These are phyloP conservation scores for Falco biarmicus DNA, from an alignment of 2,797 vertebrate genomes.

Conservation along the genomic window DNA sequence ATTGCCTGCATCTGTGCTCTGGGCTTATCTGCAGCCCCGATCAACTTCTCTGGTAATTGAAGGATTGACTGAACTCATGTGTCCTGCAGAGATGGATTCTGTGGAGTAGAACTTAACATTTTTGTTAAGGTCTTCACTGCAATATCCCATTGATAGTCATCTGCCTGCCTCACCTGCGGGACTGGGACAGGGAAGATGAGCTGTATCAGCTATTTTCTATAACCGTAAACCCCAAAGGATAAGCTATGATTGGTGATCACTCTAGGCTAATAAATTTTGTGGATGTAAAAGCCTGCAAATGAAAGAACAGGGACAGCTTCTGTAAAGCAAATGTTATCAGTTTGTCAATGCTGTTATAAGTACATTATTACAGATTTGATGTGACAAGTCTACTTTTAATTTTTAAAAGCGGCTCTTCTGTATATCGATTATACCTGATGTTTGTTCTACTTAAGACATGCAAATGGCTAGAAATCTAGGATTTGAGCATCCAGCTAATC, in stretches of 20 bases:
- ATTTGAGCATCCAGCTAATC: not conserved
- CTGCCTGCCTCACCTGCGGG: not conserved
- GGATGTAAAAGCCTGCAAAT: not conserved
- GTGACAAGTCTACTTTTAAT: not conserved
- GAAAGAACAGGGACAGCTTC: not conserved
- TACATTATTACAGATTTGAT: not conserved
- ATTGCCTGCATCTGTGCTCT: not conserved
- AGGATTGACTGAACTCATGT: not conserved
- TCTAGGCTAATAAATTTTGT: not conserved
- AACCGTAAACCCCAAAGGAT: not conserved
- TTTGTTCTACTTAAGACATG: accelerated
- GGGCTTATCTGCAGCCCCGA: not conserved
- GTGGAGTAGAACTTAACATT: not conserved
- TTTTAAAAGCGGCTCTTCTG: not conserved
- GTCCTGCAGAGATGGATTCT: not conserved
- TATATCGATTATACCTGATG: accelerated
- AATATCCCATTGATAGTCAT: not conserved
- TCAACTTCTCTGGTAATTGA: not conserved
- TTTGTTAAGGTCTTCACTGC: not conserved
- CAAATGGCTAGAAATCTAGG: not conserved
- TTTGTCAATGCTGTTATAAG: not conserved
- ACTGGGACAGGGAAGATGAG: not conserved
- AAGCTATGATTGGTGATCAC: not conserved
- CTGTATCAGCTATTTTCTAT: not conserved
- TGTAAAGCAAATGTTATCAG: not conserved